These are phyloP conservation scores for Seriola aureovittata DNA, from an alignment of 2,113 vertebrate species.

Conservation along the genomic window DNA sequence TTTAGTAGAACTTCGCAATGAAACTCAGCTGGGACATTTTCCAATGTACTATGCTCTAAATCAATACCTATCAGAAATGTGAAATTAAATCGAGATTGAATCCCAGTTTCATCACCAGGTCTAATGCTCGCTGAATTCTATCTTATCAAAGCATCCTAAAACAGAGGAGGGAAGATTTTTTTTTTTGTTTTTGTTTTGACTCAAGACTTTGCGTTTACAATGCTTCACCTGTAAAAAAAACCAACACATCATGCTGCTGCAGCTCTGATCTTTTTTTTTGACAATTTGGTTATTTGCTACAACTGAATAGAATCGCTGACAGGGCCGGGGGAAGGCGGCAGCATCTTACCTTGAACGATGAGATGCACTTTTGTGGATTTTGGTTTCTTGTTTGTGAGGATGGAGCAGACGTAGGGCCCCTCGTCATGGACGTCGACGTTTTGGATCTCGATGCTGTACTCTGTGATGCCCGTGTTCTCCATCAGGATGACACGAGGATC, in stretches of 20 bases:
- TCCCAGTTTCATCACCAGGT: constrained; percentile 69
- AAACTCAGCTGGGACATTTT: constrained; percentile 74
- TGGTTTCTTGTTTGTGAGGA: constrained; percentile 97
- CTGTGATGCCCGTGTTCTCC: constrained; percentile 93
- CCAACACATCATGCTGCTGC: neutral
- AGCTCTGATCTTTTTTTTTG: neutral
- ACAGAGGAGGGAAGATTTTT: constrained; percentile 76
- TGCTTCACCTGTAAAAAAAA: constrained; percentile 11
- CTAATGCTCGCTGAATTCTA: constrained; percentile 72
- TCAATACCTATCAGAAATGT: constrained; percentile 93
- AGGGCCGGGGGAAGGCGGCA: neutral
- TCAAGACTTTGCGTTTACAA: constrained; percentile 61
- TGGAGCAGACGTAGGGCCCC: constrained; percentile 95
- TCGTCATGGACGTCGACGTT: constrained; percentile 94
- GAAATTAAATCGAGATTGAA: constrained; percentile 92
- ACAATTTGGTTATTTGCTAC: neutral
- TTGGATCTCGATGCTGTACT: constrained; percentile 98
- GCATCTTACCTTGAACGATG: constrained; percentile 93
- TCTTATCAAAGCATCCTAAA: constrained; percentile 86
- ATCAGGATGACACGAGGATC: constrained; percentile 94
- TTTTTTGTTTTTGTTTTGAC: constrained; percentile 64
- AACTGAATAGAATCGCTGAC: neutral
- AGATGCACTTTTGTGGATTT: constrained; percentile 95
- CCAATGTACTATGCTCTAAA: constrained; percentile 87
- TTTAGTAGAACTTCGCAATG: constrained; percentile 55